Evolutionary conservation across 2,113 vertebrate genomes (phyloP), one percentile per base, ranked within the genome.

Genomic region (Platycercus adscitus): DNA sequence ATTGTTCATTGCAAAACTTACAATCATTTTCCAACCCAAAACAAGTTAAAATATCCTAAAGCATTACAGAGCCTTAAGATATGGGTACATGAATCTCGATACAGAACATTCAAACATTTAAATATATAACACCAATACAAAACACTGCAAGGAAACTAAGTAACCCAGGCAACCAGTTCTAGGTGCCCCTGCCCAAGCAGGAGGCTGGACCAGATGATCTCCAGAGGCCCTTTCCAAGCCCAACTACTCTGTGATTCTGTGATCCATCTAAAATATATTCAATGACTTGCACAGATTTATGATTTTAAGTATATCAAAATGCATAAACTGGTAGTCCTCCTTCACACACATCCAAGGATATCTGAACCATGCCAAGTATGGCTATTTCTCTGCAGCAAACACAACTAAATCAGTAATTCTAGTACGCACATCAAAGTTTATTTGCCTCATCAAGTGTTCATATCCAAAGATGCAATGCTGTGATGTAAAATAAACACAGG

Each of bases 51-150:
- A 72, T 39, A 56, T 6, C 20, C 33, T 66, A 47, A 79, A 43
- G 60, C 29, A 52, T 39, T 64, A 72, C 29, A 41, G 56, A 68
- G 29, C n/a, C 16, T 64, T 44, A 52, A 60, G 49, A 53, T 17
- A 69, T 0, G 0, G 26, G 7, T 79, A 33, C 55, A 23, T 49
- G 1, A 31, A 29, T 64, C 65, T n/a, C 13, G 39, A 29, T 35
- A 69, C 28, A 56, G 25, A 58, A 65, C 10, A 33, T 23, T 79
- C 14, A 56, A 72, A 46, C 26, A 23, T 78, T 61, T 13, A 81
- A 17, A 33, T n/a, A 50, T 7, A 9, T 33, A 92, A 69, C 19
- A 61, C 14, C 11, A 19, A 60, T 8, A 52, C 11, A 75, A 47
- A 73, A 47, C 35, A 70, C n/a, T 11, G 35, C 64, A 60, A 65